Percentiles rank a stretch among this genome's conserved stretches.
Evolutionary conservation across 2,113 vertebrate species (phyloP).

Genomic region (Hepsetus odoe): DNA sequence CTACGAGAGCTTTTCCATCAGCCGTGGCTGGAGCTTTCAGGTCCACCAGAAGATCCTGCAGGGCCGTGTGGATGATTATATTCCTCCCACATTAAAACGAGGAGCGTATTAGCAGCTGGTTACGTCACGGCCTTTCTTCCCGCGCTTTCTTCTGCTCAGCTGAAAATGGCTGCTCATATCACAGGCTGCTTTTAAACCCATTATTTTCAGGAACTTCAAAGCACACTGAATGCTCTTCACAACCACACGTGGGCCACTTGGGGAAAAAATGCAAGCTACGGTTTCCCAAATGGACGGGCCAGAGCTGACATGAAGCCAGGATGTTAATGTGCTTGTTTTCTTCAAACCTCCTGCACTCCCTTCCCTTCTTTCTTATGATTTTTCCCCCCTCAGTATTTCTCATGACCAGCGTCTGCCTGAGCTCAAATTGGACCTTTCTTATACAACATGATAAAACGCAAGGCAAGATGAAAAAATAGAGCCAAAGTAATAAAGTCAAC

Average conservation of each 20-base stretch:
- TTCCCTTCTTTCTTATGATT: neutral
- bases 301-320: conserved; percentile 66
- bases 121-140: conserved; percentile 51
- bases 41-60: neutral
- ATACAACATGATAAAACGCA: neutral
- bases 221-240: conserved; percentile 71
- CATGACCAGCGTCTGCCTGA: neutral
- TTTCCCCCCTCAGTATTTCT: neutral
- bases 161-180: conserved; percentile 61
- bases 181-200: conserved; percentile 76
- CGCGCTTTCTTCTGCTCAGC: conserved; percentile 59
- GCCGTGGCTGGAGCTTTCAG: neutral
- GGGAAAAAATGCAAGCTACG: conserved; percentile 68
- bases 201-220: conserved; percentile 79
- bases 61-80: conserved; percentile 48
- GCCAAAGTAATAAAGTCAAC: too few relatives aligned
- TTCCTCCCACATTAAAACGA: neutral
- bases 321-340: conserved; percentile 71
- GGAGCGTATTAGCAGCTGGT: neutral
- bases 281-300: conserved; percentile 79
- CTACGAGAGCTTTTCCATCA: neutral
- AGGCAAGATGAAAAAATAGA: neutral
- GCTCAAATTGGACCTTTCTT: neutral
- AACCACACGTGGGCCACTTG: conserved; percentile 65
- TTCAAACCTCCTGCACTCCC: conserved; percentile 42